Conservation (phyloP, 1,140 invertebrate genomes). For the Daktulosphaira vitifoliae region DNA sequence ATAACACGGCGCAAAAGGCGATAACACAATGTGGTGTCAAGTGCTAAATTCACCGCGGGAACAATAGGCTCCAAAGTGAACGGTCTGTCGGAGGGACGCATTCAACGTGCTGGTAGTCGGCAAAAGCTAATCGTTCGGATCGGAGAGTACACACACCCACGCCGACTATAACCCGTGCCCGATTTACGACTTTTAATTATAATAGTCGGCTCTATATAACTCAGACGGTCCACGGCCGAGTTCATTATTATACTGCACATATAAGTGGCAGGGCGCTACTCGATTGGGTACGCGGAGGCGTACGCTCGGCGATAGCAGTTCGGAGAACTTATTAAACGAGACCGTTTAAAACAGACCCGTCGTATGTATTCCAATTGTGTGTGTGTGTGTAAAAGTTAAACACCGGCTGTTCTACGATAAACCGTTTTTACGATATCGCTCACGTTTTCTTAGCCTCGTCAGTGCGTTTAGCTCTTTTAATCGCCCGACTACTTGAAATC, state of each 20-base stretch:
- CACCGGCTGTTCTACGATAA: conserved; percentile 24
- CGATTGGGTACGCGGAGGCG: neutral
- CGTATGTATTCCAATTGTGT: conserved; percentile 5
- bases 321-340: neutral
- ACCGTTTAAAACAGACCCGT: conserved; percentile 14
- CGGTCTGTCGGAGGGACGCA: too few species aligned
- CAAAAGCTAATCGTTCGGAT: conserved; percentile 25
- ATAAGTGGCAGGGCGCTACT: neutral
- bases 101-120: neutral
- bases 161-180: conserved; percentile 5
- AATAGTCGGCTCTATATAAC: conserved; percentile 17
- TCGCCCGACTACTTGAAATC: too few species aligned
- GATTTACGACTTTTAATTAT: conserved; percentile 34
- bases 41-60: too few species aligned
- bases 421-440: conserved; percentile 25
- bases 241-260: conserved; percentile 16
- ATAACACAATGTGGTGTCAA: too few species aligned
- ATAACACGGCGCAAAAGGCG: too few species aligned
- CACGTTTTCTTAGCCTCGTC: neutral
- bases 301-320: neutral
- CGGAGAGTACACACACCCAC: neutral
- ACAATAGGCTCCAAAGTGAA: too few species aligned
- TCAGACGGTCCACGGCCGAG: conserved; percentile 16
- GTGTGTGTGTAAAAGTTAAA: conserved; percentile 13
- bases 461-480: too few species aligned